Conservation (phyloP, 2,888 invertebrate species). For the Hanleya hanleyi region DNA sequence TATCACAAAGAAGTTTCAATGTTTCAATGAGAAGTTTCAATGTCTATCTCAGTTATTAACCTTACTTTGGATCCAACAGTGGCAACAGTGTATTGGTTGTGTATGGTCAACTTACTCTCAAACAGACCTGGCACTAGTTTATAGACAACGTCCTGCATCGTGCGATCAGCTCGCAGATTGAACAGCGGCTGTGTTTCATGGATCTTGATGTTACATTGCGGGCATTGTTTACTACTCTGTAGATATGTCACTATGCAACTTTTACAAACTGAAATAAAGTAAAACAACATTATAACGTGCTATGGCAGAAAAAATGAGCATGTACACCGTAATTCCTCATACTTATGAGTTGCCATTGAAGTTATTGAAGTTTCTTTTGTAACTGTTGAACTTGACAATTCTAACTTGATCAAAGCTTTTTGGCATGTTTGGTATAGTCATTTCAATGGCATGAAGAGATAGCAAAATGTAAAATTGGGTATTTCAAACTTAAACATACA, state of each 20-base stretch:
- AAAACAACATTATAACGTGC: background rate
- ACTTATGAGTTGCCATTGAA: background rate
- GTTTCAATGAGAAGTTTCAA: too few relatives aligned
- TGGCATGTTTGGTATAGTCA: too few relatives aligned
- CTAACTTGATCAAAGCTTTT: too few relatives aligned
- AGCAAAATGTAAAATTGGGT: too few relatives aligned
- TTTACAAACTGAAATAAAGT: slow-evolving; percentile 68
- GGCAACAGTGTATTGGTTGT: background rate
- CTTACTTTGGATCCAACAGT: too few relatives aligned
- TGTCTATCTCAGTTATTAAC: too few relatives aligned
- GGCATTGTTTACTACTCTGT: slow-evolving; percentile 70
- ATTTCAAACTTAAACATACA: too few relatives aligned
- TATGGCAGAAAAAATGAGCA: background rate
- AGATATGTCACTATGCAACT: slow-evolving; percentile 72
- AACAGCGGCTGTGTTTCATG: slow-evolving; percentile 71
- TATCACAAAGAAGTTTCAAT: too few relatives aligned
- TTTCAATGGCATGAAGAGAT: too few relatives aligned
- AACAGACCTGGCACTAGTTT: slow-evolving; percentile 70
- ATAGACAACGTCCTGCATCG: slow-evolving; percentile 71
- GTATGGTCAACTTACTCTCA: slow-evolving; percentile 72
- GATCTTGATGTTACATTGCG: slow-evolving; percentile 69
- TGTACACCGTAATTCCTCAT: background rate
- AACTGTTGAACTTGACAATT: background rate
- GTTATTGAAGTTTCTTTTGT: background rate
- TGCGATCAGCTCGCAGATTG: slow-evolving; percentile 68